Percentiles rank a stretch among this genome's conserved stretches.
Conservation (phyloP, 2,113 vertebrate genomes). For the Pao palembangensis region DNA sequence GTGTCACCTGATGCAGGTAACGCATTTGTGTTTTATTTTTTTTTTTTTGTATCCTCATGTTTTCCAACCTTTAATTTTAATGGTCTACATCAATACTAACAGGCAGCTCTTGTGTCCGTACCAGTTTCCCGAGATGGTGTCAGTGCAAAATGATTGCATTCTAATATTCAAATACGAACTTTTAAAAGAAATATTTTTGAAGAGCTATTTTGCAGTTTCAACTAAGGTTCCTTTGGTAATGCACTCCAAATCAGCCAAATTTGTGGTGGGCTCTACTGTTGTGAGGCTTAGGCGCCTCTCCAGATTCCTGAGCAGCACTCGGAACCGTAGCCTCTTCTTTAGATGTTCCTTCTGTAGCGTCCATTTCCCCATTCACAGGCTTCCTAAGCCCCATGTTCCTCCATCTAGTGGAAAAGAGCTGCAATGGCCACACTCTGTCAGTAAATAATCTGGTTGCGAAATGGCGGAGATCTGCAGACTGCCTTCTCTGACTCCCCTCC, state of each 20-base stretch:
- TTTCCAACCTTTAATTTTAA: not conserved
- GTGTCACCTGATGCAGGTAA: not conserved
- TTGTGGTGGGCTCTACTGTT: slow-evolving; percentile 5
- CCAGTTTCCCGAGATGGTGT: not conserved
- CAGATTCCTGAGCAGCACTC: slow-evolving; percentile 16
- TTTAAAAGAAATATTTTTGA: not conserved
- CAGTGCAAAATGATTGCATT: slow-evolving; percentile 1
- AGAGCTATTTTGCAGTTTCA: not conserved
- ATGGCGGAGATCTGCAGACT: slow-evolving; percentile 80
- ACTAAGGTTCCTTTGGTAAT: not conserved
- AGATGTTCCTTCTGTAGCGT: slow-evolving; percentile 28
- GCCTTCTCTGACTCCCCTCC: slow-evolving; percentile 66
- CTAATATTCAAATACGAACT: not conserved
- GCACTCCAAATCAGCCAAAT: slow-evolving; percentile 1
- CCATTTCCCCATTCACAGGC: slow-evolving; percentile 23
- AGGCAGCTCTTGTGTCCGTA: slow-evolving; percentile 4
- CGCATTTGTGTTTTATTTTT: slow-evolving; percentile 5
- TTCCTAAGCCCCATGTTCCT: slow-evolving; percentile 34
- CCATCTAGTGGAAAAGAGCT: slow-evolving; percentile 59
- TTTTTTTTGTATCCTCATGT: not conserved
- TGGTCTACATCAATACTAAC: slow-evolving; percentile 9
- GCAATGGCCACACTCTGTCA: slow-evolving; percentile 67
- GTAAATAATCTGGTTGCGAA: slow-evolving; percentile 86
- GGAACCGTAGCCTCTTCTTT: slow-evolving; percentile 22
- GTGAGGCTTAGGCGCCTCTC: slow-evolving; percentile 13